Conservation (phyloP, 2,113 vertebrate genomes). For the Herpetotheres cachinnans region DNA sequence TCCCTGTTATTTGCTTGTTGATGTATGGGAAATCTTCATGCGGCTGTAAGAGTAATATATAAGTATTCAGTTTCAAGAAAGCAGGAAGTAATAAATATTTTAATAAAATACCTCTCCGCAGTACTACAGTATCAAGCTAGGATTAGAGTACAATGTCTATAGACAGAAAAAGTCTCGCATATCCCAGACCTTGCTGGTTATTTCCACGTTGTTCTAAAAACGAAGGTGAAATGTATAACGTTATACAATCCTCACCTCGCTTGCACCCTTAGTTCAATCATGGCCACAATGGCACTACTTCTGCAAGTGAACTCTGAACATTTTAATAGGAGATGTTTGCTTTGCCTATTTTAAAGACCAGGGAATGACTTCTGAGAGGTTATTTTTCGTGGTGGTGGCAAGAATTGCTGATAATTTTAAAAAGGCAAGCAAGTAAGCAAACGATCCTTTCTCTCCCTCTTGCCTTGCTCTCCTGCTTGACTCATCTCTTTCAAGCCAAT, state of each 20-base stretch:
- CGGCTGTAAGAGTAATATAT: not conserved
- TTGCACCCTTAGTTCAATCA: not conserved
- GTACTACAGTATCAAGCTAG: not conserved
- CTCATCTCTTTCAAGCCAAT: not conserved
- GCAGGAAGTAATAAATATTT: conserved; percentile 53
- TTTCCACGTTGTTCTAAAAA: not conserved
- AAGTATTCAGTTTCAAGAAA: conserved; percentile 23
- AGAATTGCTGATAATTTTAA: not conserved
- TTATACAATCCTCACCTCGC: not conserved
- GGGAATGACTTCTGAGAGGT: not conserved
- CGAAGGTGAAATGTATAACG: not conserved
- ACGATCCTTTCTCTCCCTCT: not conserved
- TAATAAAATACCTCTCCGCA: not conserved
- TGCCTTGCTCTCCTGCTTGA: conserved; percentile 39
- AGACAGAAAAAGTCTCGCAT: not conserved
- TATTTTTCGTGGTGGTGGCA: not conserved
- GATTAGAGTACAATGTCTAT: not conserved
- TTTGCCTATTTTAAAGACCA: not conserved
- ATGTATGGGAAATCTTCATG: not conserved
- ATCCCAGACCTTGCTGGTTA: not conserved
- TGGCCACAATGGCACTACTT: not conserved
- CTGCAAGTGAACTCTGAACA: not conserved
- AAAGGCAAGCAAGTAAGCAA: not conserved
- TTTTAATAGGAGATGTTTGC: not conserved
- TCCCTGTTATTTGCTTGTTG: not conserved